A percentile compares a stretch with the other conserved stretches of the same genome.
phyloP scores from a whole-genome alignment of 2,888 invertebrate genomes.

The Taenaris catops region DNA sequence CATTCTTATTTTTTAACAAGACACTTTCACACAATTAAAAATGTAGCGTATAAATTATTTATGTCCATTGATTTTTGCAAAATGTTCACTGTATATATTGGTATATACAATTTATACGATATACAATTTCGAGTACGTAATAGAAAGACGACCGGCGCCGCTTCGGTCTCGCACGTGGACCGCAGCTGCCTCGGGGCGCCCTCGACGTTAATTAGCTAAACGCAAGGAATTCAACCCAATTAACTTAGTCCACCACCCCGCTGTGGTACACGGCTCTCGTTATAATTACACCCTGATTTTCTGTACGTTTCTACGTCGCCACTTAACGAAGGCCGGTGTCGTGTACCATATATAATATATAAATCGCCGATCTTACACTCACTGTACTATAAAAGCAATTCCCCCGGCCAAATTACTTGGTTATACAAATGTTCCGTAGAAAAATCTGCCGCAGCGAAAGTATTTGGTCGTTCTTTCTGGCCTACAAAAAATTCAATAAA shows the following conservation, averaged over 20 bases:
- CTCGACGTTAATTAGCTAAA: constrained; percentile 61
- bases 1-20: constrained; percentile 25
- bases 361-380: not conserved
- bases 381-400: not conserved
- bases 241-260: constrained; percentile 37
- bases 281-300: constrained; percentile 25
- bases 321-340: constrained; percentile 8
- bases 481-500: no score
- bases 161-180: constrained; percentile 46
- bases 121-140: no score
- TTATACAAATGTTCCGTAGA: no score
- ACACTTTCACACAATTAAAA: constrained; percentile 20
- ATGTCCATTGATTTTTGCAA: not conserved
- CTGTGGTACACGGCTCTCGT: constrained; percentile 22
- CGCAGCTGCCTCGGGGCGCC: constrained; percentile 52
- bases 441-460: no score
- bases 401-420: no score
- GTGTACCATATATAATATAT: not conserved
- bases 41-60: constrained; percentile 1
- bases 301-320: constrained; percentile 16
- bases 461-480: no score
- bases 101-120: no score
- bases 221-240: constrained; percentile 59
- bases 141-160: constrained; percentile 15
- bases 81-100: constrained; percentile 1